Evolutionary conservation across 2,797 vertebrate genomes (phyloP), one percentile per base, ranked within the genome.

Genomic region (Vipera latastei): DNA sequence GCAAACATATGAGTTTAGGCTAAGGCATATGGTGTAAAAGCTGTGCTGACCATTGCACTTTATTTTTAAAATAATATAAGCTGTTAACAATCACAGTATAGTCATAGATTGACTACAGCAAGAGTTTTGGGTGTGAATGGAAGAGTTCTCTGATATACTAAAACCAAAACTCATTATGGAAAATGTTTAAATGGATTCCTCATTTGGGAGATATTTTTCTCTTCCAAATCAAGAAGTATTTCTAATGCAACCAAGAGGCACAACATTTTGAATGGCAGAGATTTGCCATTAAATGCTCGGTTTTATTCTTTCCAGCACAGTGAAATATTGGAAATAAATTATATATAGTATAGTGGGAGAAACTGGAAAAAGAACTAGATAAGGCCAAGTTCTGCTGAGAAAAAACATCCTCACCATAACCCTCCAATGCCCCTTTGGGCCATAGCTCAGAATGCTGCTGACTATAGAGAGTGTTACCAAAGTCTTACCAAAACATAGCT

Each of bases 1-100:
- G 95, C 91, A 91, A 95, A 93, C 92, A 91, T 89, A 91, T 89
- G 87, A 90, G 51, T 38, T 93, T 56, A 92, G 89, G 93, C 93
- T 90, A 65, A 85, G 85, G 63, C 90, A 90, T 89, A 96, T 0
- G 0, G 93, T 91, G 90, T 92, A 5, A 89, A 95, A 90, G 93
- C 78, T 96, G 90, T 90, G 92, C 93, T 94, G 91, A 94, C 78
- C 88, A 2, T 94, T 4, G n/a, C 28, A n/a, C 48, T 61, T 18
- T 32, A 48, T 0, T 0, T 0, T 1, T 44, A 22, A 53, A 90
- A 88, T 83, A 60, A 63, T 13, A 78, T 78, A 91, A 61, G 89
- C 92, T 90, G 32, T 57, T 0, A 6, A 85, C 93, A 89, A 63
- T 32, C 92, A 94, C 20, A 89, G 60, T 48, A 85, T 90, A 87